phyloP scores from a whole-genome alignment of 2,113 vertebrate genomes.

The Riparia riparia region DNA sequence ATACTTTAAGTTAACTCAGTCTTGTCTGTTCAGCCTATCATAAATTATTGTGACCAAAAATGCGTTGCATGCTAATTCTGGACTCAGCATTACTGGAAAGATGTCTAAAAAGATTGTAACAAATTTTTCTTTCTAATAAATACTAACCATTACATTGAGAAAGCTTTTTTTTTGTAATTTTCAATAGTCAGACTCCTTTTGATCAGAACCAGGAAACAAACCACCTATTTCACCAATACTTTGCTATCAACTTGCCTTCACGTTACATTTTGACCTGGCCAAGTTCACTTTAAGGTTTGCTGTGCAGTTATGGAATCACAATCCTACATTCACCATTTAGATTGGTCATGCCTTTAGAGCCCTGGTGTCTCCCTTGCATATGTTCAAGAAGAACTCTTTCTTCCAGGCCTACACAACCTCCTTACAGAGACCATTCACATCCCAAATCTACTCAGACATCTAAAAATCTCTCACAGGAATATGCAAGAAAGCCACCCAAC shows the following conservation, averaged over 20 bases:
- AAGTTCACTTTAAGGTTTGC: neutral
- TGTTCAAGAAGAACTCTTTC: neutral
- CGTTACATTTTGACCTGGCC: accelerated
- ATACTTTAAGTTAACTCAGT: neutral
- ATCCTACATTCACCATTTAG: neutral
- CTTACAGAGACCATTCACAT: neutral
- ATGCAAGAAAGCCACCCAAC: neutral
- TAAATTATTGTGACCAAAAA: neutral
- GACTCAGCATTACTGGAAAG: neutral
- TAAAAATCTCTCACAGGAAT: neutral
- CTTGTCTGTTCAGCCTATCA: neutral
- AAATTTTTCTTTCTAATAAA: neutral
- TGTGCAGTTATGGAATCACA: neutral
- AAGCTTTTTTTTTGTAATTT: neutral
- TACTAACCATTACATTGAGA: neutral
- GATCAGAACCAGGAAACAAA: neutral
- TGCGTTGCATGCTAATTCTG: accelerated
- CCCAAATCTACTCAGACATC: neutral
- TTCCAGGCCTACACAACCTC: neutral
- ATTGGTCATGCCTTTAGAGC: neutral
- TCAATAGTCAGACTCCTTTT: neutral
- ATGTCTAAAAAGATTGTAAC: neutral
- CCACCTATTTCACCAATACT: neutral
- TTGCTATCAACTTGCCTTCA: neutral
- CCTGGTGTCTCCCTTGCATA: neutral